Evolutionary conservation across 2,888 invertebrate genomes (phyloP).

Genomic region (Philonicus albiceps): DNA sequence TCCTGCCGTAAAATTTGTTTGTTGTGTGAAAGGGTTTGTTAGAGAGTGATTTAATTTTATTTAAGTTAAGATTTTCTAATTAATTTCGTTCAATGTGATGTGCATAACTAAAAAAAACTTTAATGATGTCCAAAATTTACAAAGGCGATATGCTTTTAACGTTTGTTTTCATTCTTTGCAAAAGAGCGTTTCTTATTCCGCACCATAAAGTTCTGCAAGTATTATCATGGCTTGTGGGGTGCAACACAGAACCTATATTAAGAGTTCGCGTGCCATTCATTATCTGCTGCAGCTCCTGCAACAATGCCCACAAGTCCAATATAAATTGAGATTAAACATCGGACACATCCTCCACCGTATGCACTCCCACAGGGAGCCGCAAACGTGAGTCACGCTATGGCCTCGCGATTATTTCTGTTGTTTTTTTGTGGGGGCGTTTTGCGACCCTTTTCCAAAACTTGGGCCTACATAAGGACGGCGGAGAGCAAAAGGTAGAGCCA

Average conservation of each 20-base stretch:
- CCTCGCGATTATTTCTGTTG: neutral
- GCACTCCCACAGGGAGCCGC: neutral
- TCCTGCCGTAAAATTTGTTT: no score
- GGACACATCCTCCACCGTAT: neutral
- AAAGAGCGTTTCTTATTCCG: neutral
- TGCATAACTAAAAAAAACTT: neutral
- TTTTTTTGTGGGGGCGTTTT: neutral
- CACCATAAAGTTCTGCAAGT: neutral
- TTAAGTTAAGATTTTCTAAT: no score
- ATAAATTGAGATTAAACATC: neutral
- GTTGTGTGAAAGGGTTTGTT: no score
- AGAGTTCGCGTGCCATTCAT: neutral
- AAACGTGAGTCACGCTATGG: neutral
- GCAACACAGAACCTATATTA: neutral
- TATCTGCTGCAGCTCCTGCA: neutral
- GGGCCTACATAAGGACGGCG: neutral
- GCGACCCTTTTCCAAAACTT: neutral
- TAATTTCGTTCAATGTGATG: no score
- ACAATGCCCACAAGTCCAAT: neutral
- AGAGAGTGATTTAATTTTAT: no score
- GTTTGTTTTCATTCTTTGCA: neutral
- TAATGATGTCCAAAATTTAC: neutral
- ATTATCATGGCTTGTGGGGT: neutral
- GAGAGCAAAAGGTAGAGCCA: neutral
- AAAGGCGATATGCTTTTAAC: neutral